Conservation (phyloP, 2,888 invertebrate genomes). For the Drosophila yooni region DNA sequence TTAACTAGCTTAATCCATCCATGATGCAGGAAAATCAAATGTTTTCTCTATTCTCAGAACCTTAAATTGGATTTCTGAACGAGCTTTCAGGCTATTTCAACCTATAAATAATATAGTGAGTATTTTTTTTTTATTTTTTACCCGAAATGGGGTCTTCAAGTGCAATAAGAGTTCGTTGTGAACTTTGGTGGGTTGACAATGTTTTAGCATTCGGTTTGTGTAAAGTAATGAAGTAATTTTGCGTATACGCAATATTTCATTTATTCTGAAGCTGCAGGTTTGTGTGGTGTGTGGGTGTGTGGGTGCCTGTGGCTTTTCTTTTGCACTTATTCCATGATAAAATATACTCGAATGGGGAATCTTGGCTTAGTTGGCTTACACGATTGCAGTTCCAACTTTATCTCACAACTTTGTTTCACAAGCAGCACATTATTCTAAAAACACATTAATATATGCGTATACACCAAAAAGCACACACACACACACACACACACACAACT, state of each 20-base stretch:
- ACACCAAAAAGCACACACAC: not conserved
- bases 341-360: conserved; percentile 10
- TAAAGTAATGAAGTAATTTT: conserved; percentile 26
- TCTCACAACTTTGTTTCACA: not conserved
- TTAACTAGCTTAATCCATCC: not conserved
- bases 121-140: not conserved
- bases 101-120: not conserved
- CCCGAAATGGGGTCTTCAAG: conserved; percentile 2
- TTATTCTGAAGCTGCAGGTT: conserved; percentile 25
- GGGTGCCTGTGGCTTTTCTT: conserved; percentile 21
- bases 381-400: conserved; percentile 15
- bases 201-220: conserved; percentile 3
- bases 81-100: not conserved
- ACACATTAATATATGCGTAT: not conserved
- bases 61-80: not conserved
- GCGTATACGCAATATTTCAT: conserved; percentile 55
- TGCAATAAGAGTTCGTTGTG: conserved; percentile 13
- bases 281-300: not conserved
- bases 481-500: not conserved
- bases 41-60: not conserved
- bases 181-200: not conserved
- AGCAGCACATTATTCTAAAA: not conserved
- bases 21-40: not conserved
- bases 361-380: conserved; percentile 28
- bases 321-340: conserved; percentile 10